A percentile compares a stretch with the other conserved stretches of the same genome.
Conservation (phyloP, 2,113 vertebrate genomes). For the Rattus norvegicus region GRCr8 NC_086023.1:170313001-170313500, state of each 20-base stretch:
- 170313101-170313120: conserved; percentile 67
- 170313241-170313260: not conserved
- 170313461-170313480: conserved; percentile 17
- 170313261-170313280: rapidly evolving
- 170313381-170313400: not conserved
- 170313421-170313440: conserved; percentile 27
- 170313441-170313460: conserved; percentile 48
- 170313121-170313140: conserved; percentile 70
- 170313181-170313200: conserved; percentile 68
- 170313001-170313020: not conserved
- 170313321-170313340: not conserved
- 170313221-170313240: not conserved
- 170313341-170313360: not conserved
- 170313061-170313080: conserved; percentile 41
- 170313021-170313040: not conserved
- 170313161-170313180: conserved; percentile 62
- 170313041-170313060: not conserved
- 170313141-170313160: conserved; percentile 51
- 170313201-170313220: not conserved
- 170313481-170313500: conserved; percentile 70
- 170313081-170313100: conserved; percentile 71
- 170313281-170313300: rapidly evolving
- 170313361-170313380: no score
- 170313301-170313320: not conserved
- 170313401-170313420: not conserved